Percentiles rank a stretch among this genome's conserved stretches.
phyloP scores from a whole-genome alignment of 2,797 vertebrate genomes.

The Cottoperca gobio region DNA sequence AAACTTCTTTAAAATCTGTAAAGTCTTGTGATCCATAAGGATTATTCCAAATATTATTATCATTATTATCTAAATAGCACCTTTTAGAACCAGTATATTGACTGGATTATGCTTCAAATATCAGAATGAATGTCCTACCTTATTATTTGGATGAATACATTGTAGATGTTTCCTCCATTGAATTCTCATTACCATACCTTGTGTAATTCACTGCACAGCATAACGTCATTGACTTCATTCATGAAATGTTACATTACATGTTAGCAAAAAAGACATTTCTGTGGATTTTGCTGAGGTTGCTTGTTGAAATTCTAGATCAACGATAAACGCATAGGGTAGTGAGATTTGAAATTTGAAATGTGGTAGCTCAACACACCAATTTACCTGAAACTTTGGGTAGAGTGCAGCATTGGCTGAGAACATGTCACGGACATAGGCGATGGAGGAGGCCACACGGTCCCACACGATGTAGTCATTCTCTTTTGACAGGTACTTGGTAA shows the following conservation, averaged over 20 bases:
- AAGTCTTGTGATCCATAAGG: too few species aligned
- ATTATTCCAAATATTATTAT: too few species aligned
- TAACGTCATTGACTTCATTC: not conserved
- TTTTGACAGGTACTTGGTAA: constrained; percentile 88
- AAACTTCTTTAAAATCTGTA: too few species aligned
- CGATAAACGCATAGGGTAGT: not conserved
- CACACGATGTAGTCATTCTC: constrained; percentile 92
- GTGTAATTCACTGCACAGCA: not conserved
- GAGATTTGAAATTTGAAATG: not conserved
- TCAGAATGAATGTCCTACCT: too few species aligned
- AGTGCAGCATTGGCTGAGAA: constrained; percentile 83
- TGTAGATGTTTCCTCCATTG: not conserved
- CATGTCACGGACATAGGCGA: constrained; percentile 91
- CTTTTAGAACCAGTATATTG: too few species aligned
- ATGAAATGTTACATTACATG: not conserved
- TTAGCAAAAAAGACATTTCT: not conserved
- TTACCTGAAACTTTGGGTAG: constrained; percentile 90
- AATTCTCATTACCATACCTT: not conserved
- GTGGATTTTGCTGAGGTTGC: not conserved
- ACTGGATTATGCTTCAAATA: too few species aligned
- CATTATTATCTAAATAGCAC: too few species aligned
- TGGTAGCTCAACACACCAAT: not conserved
- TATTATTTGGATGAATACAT: too few species aligned
- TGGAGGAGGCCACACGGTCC: constrained; percentile 85
- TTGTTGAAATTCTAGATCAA: not conserved